These are phyloP conservation scores for Paradoxurus hermaphroditus DNA, from an alignment of 2,113 vertebrate genomes.

Conservation along the genomic window DNA sequence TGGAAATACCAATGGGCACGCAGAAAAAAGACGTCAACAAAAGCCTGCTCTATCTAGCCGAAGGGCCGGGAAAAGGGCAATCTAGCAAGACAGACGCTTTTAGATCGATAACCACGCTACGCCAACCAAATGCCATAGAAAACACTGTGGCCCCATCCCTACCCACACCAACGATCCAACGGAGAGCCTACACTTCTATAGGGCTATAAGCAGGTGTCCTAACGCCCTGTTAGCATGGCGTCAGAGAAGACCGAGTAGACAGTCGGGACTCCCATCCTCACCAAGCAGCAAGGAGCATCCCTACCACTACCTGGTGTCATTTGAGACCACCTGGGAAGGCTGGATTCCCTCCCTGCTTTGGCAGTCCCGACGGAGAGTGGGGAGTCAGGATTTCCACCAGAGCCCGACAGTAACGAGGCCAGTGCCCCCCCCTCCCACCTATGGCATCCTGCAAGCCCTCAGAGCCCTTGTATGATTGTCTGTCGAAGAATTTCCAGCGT, in stretches of 20 bases:
- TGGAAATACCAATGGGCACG: not conserved
- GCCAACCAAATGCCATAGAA: not conserved
- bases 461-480: not conserved
- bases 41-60: not conserved
- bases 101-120: not conserved
- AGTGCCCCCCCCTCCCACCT: not conserved
- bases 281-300: not conserved
- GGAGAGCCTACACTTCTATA: not conserved
- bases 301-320: not conserved
- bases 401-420: not conserved
- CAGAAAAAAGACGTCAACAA: not conserved
- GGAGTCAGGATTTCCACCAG: not conserved
- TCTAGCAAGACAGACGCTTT: not conserved
- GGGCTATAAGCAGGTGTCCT: not conserved
- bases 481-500: not conserved
- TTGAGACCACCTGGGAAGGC: not conserved
- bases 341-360: not conserved
- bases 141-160: not conserved
- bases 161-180: not conserved
- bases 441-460: not conserved
- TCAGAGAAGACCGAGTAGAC: not conserved
- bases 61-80: not conserved
- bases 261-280: not conserved
- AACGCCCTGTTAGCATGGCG: too few relatives aligned
- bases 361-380: not conserved